Conservation (phyloP, 2,113 vertebrate species). For the Pituophis catenifer region DNA sequence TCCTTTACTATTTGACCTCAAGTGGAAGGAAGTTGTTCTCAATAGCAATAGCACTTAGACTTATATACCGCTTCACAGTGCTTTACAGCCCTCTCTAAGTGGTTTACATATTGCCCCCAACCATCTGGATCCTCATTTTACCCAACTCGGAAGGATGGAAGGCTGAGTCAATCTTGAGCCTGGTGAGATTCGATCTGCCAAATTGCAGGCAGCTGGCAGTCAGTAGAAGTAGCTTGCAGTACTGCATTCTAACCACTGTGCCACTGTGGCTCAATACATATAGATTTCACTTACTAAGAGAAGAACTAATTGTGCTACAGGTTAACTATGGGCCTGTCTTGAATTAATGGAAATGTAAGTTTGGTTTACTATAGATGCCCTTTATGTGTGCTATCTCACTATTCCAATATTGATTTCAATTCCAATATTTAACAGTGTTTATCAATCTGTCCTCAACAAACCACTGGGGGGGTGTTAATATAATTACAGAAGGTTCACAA, state of each 20-base stretch:
- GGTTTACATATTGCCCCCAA: too few species aligned
- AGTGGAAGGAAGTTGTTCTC: background rate
- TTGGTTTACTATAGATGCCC: background rate
- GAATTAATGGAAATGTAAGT: background rate
- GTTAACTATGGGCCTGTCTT: background rate
- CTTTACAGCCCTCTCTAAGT: too few species aligned
- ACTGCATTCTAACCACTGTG: too few species aligned
- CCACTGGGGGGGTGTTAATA: rapidly evolving
- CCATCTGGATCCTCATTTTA: too few species aligned
- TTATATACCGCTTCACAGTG: too few species aligned
- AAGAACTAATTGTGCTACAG: background rate
- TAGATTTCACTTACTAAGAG: background rate
- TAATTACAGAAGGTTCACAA: background rate
- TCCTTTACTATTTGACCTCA: background rate
- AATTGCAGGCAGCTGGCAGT: too few species aligned
- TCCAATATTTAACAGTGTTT: background rate
- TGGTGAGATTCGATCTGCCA: too few species aligned
- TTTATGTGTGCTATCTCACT: background rate
- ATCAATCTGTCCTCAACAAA: background rate
- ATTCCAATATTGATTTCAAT: background rate
- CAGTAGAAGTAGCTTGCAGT: too few species aligned
- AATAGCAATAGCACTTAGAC: too few species aligned
- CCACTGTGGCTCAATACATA: background rate
- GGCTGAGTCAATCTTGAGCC: too few species aligned
- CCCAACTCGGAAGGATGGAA: too few species aligned